A percentile compares a stretch with the other conserved stretches of the same genome.
Evolutionary conservation across 2,113 vertebrate genomes (phyloP).

Genomic region (Perca flavescens): DNA sequence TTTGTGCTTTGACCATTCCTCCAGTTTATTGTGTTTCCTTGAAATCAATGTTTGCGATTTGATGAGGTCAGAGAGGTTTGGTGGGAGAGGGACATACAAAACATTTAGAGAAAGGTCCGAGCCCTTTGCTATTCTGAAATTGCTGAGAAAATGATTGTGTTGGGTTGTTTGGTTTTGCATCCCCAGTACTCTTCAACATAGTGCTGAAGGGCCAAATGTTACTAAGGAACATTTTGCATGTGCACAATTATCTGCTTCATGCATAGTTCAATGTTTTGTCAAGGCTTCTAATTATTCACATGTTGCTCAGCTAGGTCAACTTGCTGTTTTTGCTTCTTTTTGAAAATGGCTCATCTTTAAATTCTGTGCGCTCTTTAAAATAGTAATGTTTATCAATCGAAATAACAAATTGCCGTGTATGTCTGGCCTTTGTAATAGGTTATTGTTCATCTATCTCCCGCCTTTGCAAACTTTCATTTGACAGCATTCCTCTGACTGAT

Average conservation of each 20-base stretch:
- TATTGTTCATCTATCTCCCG: slow-evolving; percentile 17
- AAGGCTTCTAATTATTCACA: slow-evolving; percentile 14
- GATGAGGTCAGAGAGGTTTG: slow-evolving; percentile 28
- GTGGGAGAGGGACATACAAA: slow-evolving; percentile 7
- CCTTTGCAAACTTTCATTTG: background rate
- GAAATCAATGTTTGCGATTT: slow-evolving; percentile 21
- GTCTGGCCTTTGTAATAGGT: slow-evolving; percentile 4
- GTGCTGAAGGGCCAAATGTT: slow-evolving; percentile 16
- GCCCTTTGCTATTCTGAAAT: slow-evolving; percentile 16
- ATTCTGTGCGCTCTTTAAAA: background rate
- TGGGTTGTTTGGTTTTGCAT: slow-evolving; percentile 13
- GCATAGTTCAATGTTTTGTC: slow-evolving; percentile 27
- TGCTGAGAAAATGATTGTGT: background rate
- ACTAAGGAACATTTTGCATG: slow-evolving; percentile 16
- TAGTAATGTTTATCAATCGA: background rate
- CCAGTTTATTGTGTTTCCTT: slow-evolving; percentile 1
- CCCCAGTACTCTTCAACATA: background rate
- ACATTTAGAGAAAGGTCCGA: slow-evolving; percentile 2
- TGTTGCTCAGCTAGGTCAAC: background rate
- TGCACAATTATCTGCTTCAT: slow-evolving; percentile 33
- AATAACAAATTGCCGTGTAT: background rate
- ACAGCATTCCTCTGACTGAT: slow-evolving; percentile 31
- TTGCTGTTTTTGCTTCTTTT: background rate
- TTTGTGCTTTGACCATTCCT: slow-evolving; percentile 11
- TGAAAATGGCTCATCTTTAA: background rate